Base-by-base conservation (phyloP, 1,140 invertebrate species). In the Nomia melanderi region DNA sequence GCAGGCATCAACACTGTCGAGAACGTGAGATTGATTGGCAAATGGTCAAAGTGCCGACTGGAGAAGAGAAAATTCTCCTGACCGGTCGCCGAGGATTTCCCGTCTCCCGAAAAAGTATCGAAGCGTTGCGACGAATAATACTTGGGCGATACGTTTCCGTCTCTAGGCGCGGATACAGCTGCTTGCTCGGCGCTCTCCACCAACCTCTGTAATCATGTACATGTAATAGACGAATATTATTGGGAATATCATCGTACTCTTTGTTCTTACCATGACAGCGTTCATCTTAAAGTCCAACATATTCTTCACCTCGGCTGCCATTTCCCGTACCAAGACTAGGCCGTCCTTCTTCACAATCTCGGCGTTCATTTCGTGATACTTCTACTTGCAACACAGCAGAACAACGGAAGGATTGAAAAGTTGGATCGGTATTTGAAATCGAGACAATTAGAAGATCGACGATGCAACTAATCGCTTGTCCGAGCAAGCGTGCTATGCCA, bases 241-340 rank as follows among this genome's bases (percentile, higher is more conserved):
- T 11, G 36, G n/a, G n/a, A n/a, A n/a, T n/a, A 44, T 44, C 0
- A 9, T 33, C 23, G 12, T 27, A n/a, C n/a, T n/a, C 5, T 6
- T 17, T n/a, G 54, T 2, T 92, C 94, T 95, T 92, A 97, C 96
- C 96, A 97, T 96, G 50, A 97, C 96, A 47, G 97, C 96, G 87
- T 96, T 96, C 91, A 96, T 96, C 92, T 97, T 97, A 90, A 97
- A 97, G 89, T 97, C 96, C 95, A 97, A 96, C 94, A 97, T 96
- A 88, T 97, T 97, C 89, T 97, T 96, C 27, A 97, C 96, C 92
- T 97, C 96, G 0, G 93, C 94, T 4, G 96, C 96, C 93, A 97
- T 95, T 91, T 97, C 96, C 57, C 96, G 93, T 57, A 97, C 95
- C 31, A 97, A 91, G 41, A 97, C 93, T 50, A 97, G 93, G n/a